Percentiles rank a stretch among this genome's conserved stretches.
Conservation (phyloP, 1,140 invertebrate species). For the Contarinia nasturtii region DNA sequence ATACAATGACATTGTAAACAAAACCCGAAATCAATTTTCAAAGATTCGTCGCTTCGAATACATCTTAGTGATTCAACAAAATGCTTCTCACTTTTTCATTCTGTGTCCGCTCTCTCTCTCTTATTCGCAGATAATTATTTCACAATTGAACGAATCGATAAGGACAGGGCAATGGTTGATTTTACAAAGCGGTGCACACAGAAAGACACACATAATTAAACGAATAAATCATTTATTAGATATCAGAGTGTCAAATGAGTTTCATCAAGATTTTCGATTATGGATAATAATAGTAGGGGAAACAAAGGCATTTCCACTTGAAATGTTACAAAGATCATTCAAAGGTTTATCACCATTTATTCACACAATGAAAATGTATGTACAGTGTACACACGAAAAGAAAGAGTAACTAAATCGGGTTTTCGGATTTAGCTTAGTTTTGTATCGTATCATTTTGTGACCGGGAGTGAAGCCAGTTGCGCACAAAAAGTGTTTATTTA, state of each 20-base stretch:
- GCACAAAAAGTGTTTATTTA: slow-evolving; percentile 1
- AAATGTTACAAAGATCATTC: slow-evolving; percentile 65
- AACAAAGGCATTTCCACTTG: slow-evolving; percentile 65
- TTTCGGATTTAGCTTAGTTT: no score
- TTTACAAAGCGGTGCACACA: slow-evolving; percentile 55
- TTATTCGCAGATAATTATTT: no score
- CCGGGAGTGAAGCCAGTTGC: slow-evolving; percentile 1
- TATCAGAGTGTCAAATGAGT: slow-evolving; percentile 18
- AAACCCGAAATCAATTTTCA: no score
- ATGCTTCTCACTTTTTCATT: no score
- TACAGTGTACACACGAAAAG: slow-evolving; percentile 1
- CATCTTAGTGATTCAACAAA: no score
- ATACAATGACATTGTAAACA: no score
- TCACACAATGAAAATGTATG: background rate
- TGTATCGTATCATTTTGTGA: no score
- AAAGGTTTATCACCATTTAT: slow-evolving; percentile 39
- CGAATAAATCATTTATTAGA: slow-evolving; percentile 43
- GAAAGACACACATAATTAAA: no score
- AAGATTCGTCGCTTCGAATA: no score
- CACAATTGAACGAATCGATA: no score
- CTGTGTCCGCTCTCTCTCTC: no score
- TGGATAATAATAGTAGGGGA: slow-evolving; percentile 77
- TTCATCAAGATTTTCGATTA: slow-evolving; percentile 75
- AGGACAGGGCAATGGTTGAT: slow-evolving; percentile 63
- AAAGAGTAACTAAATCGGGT: no score